Evolutionary conservation across 2,888 invertebrate genomes (phyloP), one percentile per base, ranked within the genome.

Genomic region (Calliopum simillimum): DNA sequence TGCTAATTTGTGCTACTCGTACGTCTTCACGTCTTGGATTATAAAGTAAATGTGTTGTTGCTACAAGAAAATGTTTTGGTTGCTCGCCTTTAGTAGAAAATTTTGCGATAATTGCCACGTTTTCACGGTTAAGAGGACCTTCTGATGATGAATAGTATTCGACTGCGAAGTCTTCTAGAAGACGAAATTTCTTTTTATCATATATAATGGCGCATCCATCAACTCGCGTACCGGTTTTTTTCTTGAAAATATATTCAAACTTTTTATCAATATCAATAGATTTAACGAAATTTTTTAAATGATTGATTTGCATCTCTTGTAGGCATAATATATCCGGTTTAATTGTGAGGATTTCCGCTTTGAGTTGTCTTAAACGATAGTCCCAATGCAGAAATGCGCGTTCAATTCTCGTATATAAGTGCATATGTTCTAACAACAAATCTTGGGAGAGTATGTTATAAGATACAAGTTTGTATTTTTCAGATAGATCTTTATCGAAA

Each of bases 151-250:
- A 78, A 51, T 77, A 88, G 79, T 90, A 92, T 85, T 97, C 94
- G 56, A 98, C 93, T 61, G 88, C 88, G 0, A 89, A 85, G 67
- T 90, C 88, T 55, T 92, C 90, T 4, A 91, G 79, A 68, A 96
- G 82, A 55, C 89, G 86, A 77, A 98, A 94, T 68, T 90, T 87
- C 21, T 89, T 86, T 11, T 86, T 83, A 77, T 91, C 93, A 84
- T 91, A 98, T 81, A 95, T 93, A 53, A 97, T 93, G 0, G 97
- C 96, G 85, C 98, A 95, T 0, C 99, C 99, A 86, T 99, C 99
- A 12, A 88, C 87, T 78, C 94, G 90, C 46, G 87, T 86, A 1
- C 94, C 93, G 1, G 96, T 96, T 80, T 95, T 90, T 84, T 93
- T 93, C 85, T 97, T 96, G 83, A 90, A 98, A 4, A 94, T 82